Base-by-base conservation (phyloP, 2,888 invertebrate genomes). In the Smittia aterrima region DNA sequence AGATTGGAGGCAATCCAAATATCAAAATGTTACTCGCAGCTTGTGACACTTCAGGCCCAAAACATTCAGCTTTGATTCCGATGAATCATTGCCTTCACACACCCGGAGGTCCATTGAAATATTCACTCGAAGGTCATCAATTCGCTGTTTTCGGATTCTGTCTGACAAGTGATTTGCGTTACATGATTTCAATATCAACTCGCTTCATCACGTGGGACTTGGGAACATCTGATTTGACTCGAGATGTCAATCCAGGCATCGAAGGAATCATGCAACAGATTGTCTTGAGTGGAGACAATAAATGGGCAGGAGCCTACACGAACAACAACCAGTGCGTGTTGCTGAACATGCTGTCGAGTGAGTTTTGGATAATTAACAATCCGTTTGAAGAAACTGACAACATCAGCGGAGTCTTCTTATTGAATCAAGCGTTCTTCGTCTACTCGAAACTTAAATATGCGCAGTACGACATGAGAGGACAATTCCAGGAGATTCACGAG, bases 81-180 rank as follows among this genome's bases (percentile, higher is more conserved):
- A 88, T 94, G 0, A 96, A 96, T 82, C 98, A 98, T 81, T 98
- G 97, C 79, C 85, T 98, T 76, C 98, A 98, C 80, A 98, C 98
- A 0, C 98, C 98, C n/a, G 98, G 98, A 62, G 98, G 98, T 1
- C 98, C 98, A 0, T 84, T 98, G 3, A 98, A 98, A 91, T 98
- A 96, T 81, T 98, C 98, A 0, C 83, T 98, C 62, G 98, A 98
- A 85, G 98, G 98, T 0, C 98, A 99, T 82, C 96, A 96, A 80
- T 99, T 98, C 80, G 98, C 98, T 0, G 95, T 97, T 0, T 97
- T 97, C 82, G 95, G 92, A 1, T 94, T 96, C 81, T 90, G 92
- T 11, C 82, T 97, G 25, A 96, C 96, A 6, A 91, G 93, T 0
- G 96, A 97, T 83, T 91, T 90, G 79, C 90, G 95, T 25, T 95